Evolutionary conservation across 2,888 invertebrate genomes (phyloP).

Genomic region (Limenitis camilla): DNA sequence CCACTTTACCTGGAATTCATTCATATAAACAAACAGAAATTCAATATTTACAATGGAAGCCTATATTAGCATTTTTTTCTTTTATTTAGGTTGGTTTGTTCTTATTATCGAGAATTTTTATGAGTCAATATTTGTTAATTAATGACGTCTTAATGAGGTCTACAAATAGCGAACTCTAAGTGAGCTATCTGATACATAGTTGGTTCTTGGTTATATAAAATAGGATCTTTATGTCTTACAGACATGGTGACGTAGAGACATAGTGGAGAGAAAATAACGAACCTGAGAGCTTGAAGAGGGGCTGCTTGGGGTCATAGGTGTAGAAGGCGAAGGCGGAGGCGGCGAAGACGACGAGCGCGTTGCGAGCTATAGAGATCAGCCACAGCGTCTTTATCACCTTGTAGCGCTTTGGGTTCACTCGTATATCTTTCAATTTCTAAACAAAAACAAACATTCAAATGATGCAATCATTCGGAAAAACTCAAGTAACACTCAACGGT

Average conservation of each 20-base stretch:
- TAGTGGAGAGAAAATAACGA: conserved; percentile 28
- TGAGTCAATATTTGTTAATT: too few species aligned
- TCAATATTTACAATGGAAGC: too few species aligned
- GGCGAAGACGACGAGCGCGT: conserved; percentile 83
- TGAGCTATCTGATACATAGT: too few species aligned
- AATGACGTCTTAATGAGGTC: too few species aligned
- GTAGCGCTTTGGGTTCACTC: conserved; percentile 47
- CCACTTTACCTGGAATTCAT: conserved; percentile 68
- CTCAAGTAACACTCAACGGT: not conserved
- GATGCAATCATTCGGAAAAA: not conserved
- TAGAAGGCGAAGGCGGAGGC: conserved; percentile 76
- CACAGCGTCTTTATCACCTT: conserved; percentile 76
- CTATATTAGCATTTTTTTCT: too few species aligned
- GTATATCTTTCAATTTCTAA: conserved; percentile 78
- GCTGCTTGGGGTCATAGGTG: conserved; percentile 60
- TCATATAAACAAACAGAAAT: too few species aligned
- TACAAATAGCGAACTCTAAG: too few species aligned
- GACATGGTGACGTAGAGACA: too few species aligned
- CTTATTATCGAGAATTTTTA: too few species aligned
- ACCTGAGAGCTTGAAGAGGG: conserved; percentile 79
- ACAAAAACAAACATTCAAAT: conserved; percentile 12
- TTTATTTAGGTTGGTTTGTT: too few species aligned
- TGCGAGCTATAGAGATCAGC: conserved; percentile 84
- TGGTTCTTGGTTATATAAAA: too few species aligned
- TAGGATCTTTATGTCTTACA: too few species aligned